Percentiles rank a stretch among this genome's conserved stretches.
phyloP scores from a whole-genome alignment of 2,113 vertebrate genomes.

The Megalops atlanticus region DNA sequence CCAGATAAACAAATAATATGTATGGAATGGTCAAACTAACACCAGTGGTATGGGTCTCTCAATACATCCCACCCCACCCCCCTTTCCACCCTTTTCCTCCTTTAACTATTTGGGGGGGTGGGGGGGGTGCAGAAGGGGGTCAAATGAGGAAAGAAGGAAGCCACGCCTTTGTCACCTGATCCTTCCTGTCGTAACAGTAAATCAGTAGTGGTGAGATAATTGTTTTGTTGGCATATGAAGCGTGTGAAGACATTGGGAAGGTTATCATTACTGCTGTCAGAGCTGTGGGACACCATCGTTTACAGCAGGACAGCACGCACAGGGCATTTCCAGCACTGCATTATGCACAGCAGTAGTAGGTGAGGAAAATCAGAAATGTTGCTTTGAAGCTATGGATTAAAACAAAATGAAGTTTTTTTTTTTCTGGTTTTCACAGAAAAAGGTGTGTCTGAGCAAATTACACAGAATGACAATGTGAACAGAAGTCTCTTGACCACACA shows the following conservation, averaged over 20 bases:
- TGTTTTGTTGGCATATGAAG: background rate
- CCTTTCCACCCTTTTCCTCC: background rate
- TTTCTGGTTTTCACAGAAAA: too few relatives aligned
- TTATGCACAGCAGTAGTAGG: too few relatives aligned
- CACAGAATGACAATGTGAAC: too few relatives aligned
- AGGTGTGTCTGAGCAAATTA: too few relatives aligned
- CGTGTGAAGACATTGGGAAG: background rate
- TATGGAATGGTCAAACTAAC: background rate
- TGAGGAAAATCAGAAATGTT: too few relatives aligned
- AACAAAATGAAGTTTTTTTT: too few relatives aligned
- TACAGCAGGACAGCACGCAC: background rate
- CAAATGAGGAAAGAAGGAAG: background rate
- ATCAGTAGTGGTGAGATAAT: slow-evolving; percentile 12
- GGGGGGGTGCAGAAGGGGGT: background rate
- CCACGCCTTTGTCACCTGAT: slow-evolving; percentile 2
- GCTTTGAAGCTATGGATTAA: too few relatives aligned
- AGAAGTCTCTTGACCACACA: too few relatives aligned
- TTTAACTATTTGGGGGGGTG: background rate
- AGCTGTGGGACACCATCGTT: too few relatives aligned
- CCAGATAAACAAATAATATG: background rate
- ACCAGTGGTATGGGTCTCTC: background rate
- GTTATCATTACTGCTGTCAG: slow-evolving; percentile 2
- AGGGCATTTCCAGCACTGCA: background rate
- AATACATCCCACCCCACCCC: background rate
- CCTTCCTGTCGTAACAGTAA: slow-evolving; percentile 5